Base-by-base conservation (phyloP, 1,140 invertebrate species). In the Meloidogyne exigua region DNA sequence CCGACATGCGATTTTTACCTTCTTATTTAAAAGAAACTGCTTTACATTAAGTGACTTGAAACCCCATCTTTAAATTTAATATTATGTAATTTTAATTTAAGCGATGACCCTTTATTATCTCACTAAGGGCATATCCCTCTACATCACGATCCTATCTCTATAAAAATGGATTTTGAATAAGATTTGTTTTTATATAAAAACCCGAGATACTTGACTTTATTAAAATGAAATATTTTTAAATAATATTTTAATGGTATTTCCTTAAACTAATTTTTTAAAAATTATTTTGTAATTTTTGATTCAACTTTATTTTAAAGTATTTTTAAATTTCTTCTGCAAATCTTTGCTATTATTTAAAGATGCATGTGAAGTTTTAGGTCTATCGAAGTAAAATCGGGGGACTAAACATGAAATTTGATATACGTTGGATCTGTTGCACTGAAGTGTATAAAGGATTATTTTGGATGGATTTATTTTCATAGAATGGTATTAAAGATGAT, bases 401-500 rank as follows among this genome's bases (percentile, higher is more conserved):
- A n/a, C 49, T n/a, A 57, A 57, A 57, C 49, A 57, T 57, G 49
- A 57, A 57, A 57, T 57, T 57, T 57, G 49, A 57, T 57, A n/a
- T n/a, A n/a, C 4, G n/a, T 49, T 18, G 15, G 15, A 49, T 49
- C 4, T 15, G 15, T 49, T 49, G 39, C 10, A 42, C 39, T 42
- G 28, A 32, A 32, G 28, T n/a, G n/a, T n/a, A n/a, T n/a, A 39
- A 39, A 10, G 36, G 36, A 39, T 39, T 39, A 39, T 39, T 39
- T 39, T 39, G 28, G 9, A 9, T 4, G 9, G 10, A 4, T 10
- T 10, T 39, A 7, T 32, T 39, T 39, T 39, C 9, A n/a, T n/a
- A 39, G 36, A 9, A 39, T 9, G 10, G 9, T 39, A 9, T 39
- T 39, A 39, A 39, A 39, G 36, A 39, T 9, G 3, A 39, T 32